Percentiles rank a stretch among this genome's conserved stretches.
Evolutionary conservation across 2,113 vertebrate genomes (phyloP).

Genomic region (Edolisoma coerulescens): DNA sequence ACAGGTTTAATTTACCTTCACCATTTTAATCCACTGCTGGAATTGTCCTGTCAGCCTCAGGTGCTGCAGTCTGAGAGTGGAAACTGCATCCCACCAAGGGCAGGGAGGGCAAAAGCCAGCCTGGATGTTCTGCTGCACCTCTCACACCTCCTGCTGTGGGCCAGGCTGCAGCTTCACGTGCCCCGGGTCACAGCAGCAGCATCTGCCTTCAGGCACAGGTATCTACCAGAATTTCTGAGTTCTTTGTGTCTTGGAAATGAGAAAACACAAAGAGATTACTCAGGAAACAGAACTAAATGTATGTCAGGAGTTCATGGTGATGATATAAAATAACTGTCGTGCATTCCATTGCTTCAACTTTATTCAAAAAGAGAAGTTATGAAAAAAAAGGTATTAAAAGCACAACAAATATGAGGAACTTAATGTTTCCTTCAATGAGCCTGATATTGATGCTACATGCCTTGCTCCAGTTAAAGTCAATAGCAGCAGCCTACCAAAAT

Average conservation of each 20-base stretch:
- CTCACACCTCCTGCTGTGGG: neutral
- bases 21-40: neutral
- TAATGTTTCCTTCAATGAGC: neutral
- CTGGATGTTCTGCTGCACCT: neutral
- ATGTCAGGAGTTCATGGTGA: neutral
- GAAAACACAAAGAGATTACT: neutral
- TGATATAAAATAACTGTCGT: neutral
- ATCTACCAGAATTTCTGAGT: neutral
- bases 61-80: neutral
- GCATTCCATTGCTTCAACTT: neutral
- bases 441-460: neutral
- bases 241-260: neutral
- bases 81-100: fast-evolving
- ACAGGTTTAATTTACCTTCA: neutral
- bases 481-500: neutral
- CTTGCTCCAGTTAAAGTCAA: neutral
- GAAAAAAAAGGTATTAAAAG: neutral
- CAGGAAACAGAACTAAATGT: neutral
- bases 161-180: neutral
- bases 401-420: neutral
- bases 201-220: neutral
- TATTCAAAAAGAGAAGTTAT: neutral
- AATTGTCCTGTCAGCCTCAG: neutral
- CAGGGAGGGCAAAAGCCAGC: neutral
- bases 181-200: neutral